These are phyloP conservation scores for Aphis gossypii DNA, from an alignment of 1,140 invertebrate genomes.

Conservation along the genomic window DNA sequence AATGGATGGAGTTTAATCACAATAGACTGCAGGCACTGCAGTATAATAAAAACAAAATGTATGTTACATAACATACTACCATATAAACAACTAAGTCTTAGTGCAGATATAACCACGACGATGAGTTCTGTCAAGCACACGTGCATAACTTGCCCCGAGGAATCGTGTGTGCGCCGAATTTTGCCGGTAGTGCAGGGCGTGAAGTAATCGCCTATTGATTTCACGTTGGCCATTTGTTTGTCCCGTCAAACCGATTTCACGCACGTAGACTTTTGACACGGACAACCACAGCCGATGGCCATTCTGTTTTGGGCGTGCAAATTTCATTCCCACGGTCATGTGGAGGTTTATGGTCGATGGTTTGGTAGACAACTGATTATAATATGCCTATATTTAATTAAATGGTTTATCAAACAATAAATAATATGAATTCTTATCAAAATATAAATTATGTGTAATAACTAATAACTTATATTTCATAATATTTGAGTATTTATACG, in stretches of 20 bases:
- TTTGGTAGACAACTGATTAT: neutral
- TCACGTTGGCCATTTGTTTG: conserved; percentile 25
- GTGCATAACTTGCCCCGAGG: conserved; percentile 13
- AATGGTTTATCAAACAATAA: neutral
- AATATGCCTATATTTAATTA: neutral
- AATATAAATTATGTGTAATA: too few species aligned
- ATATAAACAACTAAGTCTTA: neutral
- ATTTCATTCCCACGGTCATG: conserved; percentile 27
- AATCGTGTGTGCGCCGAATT: neutral
- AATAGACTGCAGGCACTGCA: neutral
- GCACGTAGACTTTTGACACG: conserved; percentile 21
- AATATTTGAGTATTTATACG: too few species aligned
- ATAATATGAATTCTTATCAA: neutral
- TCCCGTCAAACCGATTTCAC: conserved; percentile 54
- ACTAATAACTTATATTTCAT: too few species aligned
- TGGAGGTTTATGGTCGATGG: neutral
- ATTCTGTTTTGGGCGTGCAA: conserved; percentile 35
- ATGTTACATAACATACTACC: neutral
- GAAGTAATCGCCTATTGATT: conserved; percentile 39
- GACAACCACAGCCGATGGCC: conserved; percentile 32
- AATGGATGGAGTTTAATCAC: neutral
- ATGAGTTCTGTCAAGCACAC: neutral
- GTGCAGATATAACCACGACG: neutral
- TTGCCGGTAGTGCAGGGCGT: conserved; percentile 19
- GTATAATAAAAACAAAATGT: neutral